phyloP scores from a whole-genome alignment of 2,888 invertebrate species.

The Dioctria rufipes region DNA sequence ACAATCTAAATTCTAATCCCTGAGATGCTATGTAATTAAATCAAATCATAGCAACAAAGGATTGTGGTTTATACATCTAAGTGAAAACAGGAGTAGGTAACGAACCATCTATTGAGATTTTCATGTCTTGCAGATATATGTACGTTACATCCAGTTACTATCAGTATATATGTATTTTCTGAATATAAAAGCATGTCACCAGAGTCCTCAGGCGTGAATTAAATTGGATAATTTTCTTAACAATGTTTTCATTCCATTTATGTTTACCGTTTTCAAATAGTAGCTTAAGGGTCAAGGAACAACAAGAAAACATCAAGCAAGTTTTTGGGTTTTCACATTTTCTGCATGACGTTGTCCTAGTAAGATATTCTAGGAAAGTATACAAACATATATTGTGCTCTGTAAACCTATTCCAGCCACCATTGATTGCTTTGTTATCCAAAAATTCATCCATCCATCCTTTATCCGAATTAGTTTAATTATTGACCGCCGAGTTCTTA shows the following conservation, averaged over 20 bases:
- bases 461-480: constrained; percentile 1
- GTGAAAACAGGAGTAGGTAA: constrained; percentile 39
- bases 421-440: background rate
- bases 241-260: constrained; percentile 49
- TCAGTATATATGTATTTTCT: background rate
- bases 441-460: constrained; percentile 1
- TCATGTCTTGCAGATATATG: background rate
- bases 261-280: constrained; percentile 7
- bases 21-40: constrained; percentile 2
- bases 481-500: background rate
- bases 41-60: constrained; percentile 28
- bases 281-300: background rate
- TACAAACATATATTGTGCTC: too few relatives aligned
- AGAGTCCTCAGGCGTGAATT: constrained; percentile 48
- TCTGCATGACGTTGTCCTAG: background rate
- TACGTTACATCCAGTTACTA: background rate
- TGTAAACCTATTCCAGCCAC: too few relatives aligned
- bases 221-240: constrained; percentile 50
- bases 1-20: background rate
- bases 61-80: constrained; percentile 2
- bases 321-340: too few relatives aligned
- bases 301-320: background rate
- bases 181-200: background rate
- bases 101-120: constrained; percentile 7
- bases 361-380: background rate